phyloP scores from a whole-genome alignment of 2,888 invertebrate species.

The Drosophila nr. fundita region DNA sequence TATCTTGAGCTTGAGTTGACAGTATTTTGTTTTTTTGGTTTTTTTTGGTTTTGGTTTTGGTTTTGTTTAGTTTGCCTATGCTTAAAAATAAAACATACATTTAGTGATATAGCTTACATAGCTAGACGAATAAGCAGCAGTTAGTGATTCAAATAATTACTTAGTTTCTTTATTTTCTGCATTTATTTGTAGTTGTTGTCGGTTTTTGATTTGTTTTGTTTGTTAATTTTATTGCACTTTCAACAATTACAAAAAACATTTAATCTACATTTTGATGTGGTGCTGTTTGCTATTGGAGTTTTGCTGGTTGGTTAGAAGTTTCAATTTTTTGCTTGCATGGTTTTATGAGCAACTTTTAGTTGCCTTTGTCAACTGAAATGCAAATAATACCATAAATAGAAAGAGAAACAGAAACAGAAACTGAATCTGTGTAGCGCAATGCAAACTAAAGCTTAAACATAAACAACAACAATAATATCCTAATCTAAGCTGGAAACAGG shows the following conservation, averaged over 20 bases:
- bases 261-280: constrained; percentile 5
- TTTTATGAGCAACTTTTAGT: constrained; percentile 46
- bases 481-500: constrained; percentile 43
- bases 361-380: constrained; percentile 48
- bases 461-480: constrained; percentile 52
- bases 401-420: constrained; percentile 37
- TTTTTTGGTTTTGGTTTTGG: not conserved
- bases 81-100: constrained; percentile 34
- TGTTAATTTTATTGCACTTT: constrained; percentile 47
- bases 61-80: constrained; percentile 8
- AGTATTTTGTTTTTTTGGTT: constrained; percentile 1
- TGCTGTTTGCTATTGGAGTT: constrained; percentile 12
- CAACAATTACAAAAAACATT: constrained; percentile 31
- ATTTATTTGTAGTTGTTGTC: not conserved
- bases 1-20: constrained; percentile 33
- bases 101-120: constrained; percentile 50
- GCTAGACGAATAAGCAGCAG: constrained; percentile 62
- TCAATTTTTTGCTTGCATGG: constrained; percentile 15
- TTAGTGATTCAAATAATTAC: constrained; percentile 17
- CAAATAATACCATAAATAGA: constrained; percentile 44
- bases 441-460: constrained; percentile 39
- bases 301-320: constrained; percentile 17
- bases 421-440: constrained; percentile 19
- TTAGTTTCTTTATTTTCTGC: constrained; percentile 21
- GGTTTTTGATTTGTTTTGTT: not conserved